Percentiles rank a stretch among this genome's conserved stretches.
Conservation (phyloP, 2,797 vertebrate genomes). For the Pangasius sanitwongsei region DNA sequence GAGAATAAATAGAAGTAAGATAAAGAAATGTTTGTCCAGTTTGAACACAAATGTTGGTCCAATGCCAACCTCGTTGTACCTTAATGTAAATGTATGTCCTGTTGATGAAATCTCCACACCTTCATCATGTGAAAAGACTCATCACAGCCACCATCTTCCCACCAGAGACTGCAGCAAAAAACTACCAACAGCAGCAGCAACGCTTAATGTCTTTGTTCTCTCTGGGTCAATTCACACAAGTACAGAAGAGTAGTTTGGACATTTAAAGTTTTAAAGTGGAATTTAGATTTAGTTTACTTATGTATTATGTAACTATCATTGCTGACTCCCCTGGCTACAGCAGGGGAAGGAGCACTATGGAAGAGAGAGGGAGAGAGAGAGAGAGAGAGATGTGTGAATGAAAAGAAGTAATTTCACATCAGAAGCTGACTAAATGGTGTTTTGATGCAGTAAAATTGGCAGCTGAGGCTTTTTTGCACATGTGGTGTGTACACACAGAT, state of each 20-base stretch:
- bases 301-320: not conserved
- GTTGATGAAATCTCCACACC: not conserved
- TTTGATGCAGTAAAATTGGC: conserved; percentile 50
- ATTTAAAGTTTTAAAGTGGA: not conserved
- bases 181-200: not conserved
- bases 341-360: too few species aligned
- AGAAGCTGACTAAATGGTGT: conserved; percentile 52
- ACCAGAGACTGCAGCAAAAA: not conserved
- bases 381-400: not conserved
- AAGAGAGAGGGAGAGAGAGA: not conserved
- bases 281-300: not conserved
- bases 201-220: not conserved
- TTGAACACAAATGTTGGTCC: too few species aligned
- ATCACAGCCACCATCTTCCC: not conserved
- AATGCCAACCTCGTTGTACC: too few species aligned
- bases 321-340: not conserved
- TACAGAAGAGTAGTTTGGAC: not conserved
- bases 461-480: conserved; percentile 29
- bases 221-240: not conserved
- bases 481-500: conserved; percentile 35
- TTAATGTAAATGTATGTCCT: too few species aligned
- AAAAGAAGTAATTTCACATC: conserved; percentile 52
- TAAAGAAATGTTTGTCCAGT: too few species aligned
- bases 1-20: too few species aligned
- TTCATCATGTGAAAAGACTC: not conserved